These are phyloP conservation scores for Chiridota heheva DNA, from an alignment of 35 echinoderm and acorn worm species.

Conservation along the genomic window DNA sequence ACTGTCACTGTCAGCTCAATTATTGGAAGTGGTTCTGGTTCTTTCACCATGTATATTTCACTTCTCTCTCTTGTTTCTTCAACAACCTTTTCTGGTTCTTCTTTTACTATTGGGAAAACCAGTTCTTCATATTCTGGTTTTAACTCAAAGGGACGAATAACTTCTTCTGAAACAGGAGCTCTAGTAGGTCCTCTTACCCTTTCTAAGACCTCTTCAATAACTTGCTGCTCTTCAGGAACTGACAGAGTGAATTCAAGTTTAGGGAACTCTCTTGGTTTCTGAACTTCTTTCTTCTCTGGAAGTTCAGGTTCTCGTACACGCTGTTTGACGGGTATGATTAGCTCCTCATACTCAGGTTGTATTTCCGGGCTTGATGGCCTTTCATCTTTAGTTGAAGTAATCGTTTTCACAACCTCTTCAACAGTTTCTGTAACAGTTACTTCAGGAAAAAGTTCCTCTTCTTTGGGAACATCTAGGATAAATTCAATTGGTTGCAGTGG, in stretches of 20 bases:
- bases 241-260: conserved; percentile 48
- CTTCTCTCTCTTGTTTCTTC: conserved; percentile 21
- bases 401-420: too few species aligned
- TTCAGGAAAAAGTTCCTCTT: conserved; percentile 27
- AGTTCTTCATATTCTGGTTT: conserved; percentile 70
- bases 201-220: neutral
- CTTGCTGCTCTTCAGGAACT: conserved; percentile 36
- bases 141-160: neutral
- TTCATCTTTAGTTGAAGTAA: too few species aligned
- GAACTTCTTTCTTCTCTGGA: conserved; percentile 29
- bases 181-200: conserved; percentile 29
- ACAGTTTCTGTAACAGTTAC: conserved; percentile 35
- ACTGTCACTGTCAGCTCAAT: conserved; percentile 24
- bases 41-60: conserved; percentile 22
- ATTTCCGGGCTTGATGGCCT: too few species aligned
- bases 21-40: conserved; percentile 47
- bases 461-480: conserved; percentile 36
- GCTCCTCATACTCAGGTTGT: neutral
- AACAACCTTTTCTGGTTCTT: neutral
- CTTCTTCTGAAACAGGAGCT: conserved; percentile 23
- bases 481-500: conserved; percentile 70
- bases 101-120: conserved; percentile 54
- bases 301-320: conserved; percentile 32
- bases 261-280: conserved; percentile 23
- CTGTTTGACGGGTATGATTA: conserved; percentile 14